Percentiles rank a stretch among this genome's conserved stretches.
These are phyloP conservation scores for Cryptus viduatorius DNA, from an alignment of 2,888 invertebrate species.

Conservation along the genomic window DNA sequence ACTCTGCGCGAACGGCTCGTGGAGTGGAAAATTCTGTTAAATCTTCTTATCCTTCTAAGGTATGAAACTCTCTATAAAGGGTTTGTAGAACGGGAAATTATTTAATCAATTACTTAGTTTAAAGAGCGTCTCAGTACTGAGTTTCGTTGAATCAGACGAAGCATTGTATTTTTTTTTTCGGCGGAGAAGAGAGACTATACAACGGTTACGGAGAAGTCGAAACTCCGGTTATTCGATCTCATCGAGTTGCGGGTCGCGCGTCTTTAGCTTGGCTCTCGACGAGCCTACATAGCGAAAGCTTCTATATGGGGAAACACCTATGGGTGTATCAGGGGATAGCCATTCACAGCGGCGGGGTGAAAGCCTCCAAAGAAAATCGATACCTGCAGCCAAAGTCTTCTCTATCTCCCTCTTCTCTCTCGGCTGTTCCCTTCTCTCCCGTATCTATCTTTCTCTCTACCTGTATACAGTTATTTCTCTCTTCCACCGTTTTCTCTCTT, in stretches of 20 bases:
- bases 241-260: conserved; percentile 5
- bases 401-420: conserved; percentile 45
- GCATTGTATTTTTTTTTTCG: too few species aligned
- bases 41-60: too few species aligned
- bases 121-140: too few species aligned
- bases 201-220: neutral
- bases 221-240: neutral
- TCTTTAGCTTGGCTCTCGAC: neutral
- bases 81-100: too few species aligned
- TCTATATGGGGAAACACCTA: conserved; percentile 36
- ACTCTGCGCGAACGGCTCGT: neutral
- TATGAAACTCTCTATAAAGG: too few species aligned
- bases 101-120: too few species aligned
- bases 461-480: neutral
- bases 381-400: conserved; percentile 60
- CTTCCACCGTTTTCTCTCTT: conserved; percentile 9
- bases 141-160: too few species aligned
- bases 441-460: conserved; percentile 30
- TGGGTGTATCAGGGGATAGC: conserved; percentile 55
- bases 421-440: conserved; percentile 44
- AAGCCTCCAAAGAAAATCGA: conserved; percentile 61
- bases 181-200: neutral
- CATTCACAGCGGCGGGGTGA: conserved; percentile 39
- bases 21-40: too few species aligned
- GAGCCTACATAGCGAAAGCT: neutral